phyloP scores from a whole-genome alignment of 1,140 invertebrate species.

The Rhopalosiphum padi region DNA sequence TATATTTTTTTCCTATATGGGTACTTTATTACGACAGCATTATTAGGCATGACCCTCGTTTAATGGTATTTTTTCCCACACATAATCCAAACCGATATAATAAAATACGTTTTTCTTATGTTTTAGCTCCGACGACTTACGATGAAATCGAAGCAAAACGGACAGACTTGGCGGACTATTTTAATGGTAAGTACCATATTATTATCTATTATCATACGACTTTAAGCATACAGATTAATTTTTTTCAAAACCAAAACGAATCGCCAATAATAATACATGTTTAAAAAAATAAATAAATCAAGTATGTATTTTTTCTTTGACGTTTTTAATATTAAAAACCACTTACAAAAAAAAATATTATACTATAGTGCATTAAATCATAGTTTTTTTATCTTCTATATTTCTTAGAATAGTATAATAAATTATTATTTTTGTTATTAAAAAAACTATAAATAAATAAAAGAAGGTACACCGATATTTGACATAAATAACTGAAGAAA shows the following conservation, averaged over 20 bases:
- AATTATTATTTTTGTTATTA: neutral
- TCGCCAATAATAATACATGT: neutral
- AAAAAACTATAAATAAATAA: no score
- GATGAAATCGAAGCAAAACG: slow-evolving; percentile 62
- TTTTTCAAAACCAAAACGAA: neutral
- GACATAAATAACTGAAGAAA: neutral
- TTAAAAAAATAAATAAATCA: neutral
- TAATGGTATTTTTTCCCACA: neutral
- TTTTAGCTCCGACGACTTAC: slow-evolving; percentile 57
- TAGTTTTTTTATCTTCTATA: neutral
- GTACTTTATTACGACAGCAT: neutral
- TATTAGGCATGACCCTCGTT: neutral
- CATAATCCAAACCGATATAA: neutral
- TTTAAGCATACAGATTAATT: neutral
- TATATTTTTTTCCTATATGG: neutral
- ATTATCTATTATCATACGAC: neutral
- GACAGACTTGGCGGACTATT: slow-evolving; percentile 21
- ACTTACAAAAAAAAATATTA: neutral
- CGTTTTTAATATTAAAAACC: neutral
- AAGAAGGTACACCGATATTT: no score
- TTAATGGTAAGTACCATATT: slow-evolving; percentile 1
- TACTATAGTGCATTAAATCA: neutral
- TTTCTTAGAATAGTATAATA: neutral
- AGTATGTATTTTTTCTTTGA: neutral
- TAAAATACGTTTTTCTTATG: neutral